A percentile compares a stretch with the other conserved stretches of the same genome.
These are phyloP conservation scores for Cynodonichthys magdalenae DNA, from an alignment of 2,797 vertebrate genomes.

Conservation along the genomic window DNA sequence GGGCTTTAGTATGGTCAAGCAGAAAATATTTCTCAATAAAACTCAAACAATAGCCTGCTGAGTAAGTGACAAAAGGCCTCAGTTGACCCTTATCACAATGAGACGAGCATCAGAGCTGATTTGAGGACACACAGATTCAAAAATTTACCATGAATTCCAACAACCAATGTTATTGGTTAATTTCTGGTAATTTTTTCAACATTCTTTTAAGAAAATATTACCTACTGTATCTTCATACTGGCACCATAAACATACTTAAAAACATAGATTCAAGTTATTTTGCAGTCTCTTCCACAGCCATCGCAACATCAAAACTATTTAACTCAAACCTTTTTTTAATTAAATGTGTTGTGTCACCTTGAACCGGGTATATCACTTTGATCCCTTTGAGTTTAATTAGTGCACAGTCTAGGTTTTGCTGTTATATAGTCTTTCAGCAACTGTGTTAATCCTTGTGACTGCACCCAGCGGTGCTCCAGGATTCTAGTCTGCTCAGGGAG, in stretches of 20 bases:
- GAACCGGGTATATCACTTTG: not conserved
- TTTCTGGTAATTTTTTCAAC: not conserved
- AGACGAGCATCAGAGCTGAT: not conserved
- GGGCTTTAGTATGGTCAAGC: too few species aligned
- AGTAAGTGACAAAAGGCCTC: not conserved
- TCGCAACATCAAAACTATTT: not conserved
- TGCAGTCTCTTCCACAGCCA: not conserved
- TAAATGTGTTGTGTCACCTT: not conserved
- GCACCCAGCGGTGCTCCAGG: constrained; percentile 1
- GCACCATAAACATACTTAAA: not conserved
- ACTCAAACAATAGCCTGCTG: not conserved
- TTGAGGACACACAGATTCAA: not conserved
- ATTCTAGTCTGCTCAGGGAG: not conserved
- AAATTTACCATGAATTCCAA: not conserved
- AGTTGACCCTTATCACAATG: not conserved
- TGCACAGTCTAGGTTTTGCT: not conserved
- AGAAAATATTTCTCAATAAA: not conserved
- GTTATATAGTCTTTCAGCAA: not conserved
- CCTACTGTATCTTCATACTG: too few species aligned
- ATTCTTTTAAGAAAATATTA: not conserved
- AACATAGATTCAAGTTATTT: not conserved
- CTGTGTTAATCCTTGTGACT: constrained; percentile 4
- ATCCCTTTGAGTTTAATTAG: constrained; percentile 6
- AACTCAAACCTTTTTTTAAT: not conserved
- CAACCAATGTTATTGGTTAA: too few species aligned